Evolutionary conservation across 64 coral and sea anemone genomes (phyloP).

Genomic region (Montipora sp.): DNA sequence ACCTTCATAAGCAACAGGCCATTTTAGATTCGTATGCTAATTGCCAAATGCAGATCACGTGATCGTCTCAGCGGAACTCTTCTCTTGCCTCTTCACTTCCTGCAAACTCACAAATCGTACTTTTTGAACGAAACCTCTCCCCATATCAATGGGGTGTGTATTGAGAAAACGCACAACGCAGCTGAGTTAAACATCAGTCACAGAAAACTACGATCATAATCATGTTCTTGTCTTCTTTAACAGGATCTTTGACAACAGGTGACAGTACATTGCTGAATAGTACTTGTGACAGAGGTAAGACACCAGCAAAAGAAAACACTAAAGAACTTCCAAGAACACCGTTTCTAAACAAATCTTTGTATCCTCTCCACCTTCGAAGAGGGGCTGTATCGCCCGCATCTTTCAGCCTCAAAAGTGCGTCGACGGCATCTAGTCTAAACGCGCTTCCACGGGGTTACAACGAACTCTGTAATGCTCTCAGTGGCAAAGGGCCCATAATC

Average conservation of each 20-base stretch:
- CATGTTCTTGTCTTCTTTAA: background rate
- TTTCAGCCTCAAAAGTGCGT: conserved; percentile 87
- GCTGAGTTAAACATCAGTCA: too few relatives aligned
- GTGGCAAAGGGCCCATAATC: conserved; percentile 77
- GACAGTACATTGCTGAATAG: conserved; percentile 23
- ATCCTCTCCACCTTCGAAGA: conserved; percentile 70
- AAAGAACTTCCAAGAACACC: conserved; percentile 26
- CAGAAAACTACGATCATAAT: background rate
- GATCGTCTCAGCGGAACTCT: too few relatives aligned
- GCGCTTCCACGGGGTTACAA: conserved; percentile 52
- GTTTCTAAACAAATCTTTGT: conserved; percentile 37
- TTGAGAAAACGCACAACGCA: too few relatives aligned
- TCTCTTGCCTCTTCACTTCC: too few relatives aligned
- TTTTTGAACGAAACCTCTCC: too few relatives aligned
- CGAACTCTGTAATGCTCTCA: conserved; percentile 50
- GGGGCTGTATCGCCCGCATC: conserved; percentile 91
- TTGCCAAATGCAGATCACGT: too few relatives aligned
- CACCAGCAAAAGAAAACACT: background rate
- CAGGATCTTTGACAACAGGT: background rate
- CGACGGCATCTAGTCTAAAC: conserved; percentile 79
- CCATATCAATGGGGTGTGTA: too few relatives aligned
- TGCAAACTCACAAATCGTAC: too few relatives aligned
- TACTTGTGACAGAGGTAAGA: background rate
- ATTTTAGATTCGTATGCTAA: too few relatives aligned
- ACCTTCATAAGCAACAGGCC: too few relatives aligned